A percentile compares a stretch with the other conserved stretches of the same genome.
Evolutionary conservation across 2,113 vertebrate species (phyloP).

Genomic region (Lophotis ruficrista): DNA sequence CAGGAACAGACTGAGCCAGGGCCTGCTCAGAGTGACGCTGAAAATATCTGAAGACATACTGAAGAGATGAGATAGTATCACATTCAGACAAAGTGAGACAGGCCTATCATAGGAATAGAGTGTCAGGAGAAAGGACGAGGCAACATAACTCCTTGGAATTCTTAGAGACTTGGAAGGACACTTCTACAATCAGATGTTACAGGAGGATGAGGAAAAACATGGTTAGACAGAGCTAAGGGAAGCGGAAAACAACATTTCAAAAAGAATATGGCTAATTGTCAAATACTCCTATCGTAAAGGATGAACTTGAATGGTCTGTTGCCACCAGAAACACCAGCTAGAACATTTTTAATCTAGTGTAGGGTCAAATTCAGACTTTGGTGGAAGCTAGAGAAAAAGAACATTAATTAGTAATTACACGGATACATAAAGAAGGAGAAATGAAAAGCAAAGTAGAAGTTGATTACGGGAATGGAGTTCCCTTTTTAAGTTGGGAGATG

Average conservation of each 20-base stretch:
- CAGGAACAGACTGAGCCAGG: not conserved
- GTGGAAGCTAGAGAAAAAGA: not conserved
- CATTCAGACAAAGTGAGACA: not conserved
- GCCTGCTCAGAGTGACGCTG: not conserved
- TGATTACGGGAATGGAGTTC: not conserved
- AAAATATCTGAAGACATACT: not conserved
- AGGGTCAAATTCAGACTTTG: not conserved
- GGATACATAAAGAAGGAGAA: not conserved
- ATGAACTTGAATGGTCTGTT: not conserved
- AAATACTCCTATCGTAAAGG: not conserved
- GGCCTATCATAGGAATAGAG: not conserved
- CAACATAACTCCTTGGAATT: not conserved
- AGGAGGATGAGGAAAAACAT: not conserved
- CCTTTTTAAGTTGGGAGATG: not conserved
- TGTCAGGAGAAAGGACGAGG: not conserved
- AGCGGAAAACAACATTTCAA: not conserved
- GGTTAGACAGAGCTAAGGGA: not conserved
- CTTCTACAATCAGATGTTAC: not conserved
- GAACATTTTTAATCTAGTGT: not conserved
- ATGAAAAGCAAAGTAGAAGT: not conserved
- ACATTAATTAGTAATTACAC: not conserved
- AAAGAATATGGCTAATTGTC: not conserved
- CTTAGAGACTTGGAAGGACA: rapidly evolving
- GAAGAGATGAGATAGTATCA: not conserved
- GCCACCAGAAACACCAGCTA: not conserved